A percentile compares a stretch with the other conserved stretches of the same genome.
Conservation (phyloP, 2,797 vertebrate species). For the Macroramphosus scolopax region DNA sequence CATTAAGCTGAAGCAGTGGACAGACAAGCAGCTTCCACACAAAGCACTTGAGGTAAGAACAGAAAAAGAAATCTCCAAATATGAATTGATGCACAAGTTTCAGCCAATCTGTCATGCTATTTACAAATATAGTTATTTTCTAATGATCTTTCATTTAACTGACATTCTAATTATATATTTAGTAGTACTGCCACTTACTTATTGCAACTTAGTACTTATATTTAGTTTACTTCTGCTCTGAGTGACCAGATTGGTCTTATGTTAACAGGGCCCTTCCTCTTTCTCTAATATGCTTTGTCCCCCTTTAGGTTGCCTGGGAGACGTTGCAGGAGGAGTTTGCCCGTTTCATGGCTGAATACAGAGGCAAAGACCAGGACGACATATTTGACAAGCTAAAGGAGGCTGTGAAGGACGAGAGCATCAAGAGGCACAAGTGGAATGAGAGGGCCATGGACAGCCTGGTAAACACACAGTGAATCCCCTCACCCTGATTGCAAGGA, state of each 20-base stretch:
- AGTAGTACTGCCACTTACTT: no score
- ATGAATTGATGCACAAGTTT: no score
- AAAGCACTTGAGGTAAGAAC: slow-evolving; percentile 93
- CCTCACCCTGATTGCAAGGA: slow-evolving; percentile 7
- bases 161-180: no score
- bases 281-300: slow-evolving; percentile 9
- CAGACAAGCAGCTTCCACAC: slow-evolving; percentile 97
- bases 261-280: slow-evolving; percentile 10
- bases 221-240: background rate
- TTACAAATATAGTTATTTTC: no score
- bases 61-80: no score
- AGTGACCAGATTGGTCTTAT: no score
- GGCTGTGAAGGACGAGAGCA: slow-evolving; percentile 95
- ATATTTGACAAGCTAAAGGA: slow-evolving; percentile 99
- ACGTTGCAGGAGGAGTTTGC: slow-evolving; percentile 97
- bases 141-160: no score
- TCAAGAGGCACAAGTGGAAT: slow-evolving; percentile 98
- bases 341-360: slow-evolving; percentile 96
- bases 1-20: slow-evolving; percentile 99
- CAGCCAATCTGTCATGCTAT: no score
- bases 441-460: slow-evolving; percentile 94
- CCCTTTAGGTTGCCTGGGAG: slow-evolving; percentile 94
- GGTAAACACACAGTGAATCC: slow-evolving; percentile 75
- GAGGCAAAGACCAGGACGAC: slow-evolving; percentile 94
- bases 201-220: no score